Conservation (phyloP, 2,113 vertebrate species). For the Mugil cephalus region DNA sequence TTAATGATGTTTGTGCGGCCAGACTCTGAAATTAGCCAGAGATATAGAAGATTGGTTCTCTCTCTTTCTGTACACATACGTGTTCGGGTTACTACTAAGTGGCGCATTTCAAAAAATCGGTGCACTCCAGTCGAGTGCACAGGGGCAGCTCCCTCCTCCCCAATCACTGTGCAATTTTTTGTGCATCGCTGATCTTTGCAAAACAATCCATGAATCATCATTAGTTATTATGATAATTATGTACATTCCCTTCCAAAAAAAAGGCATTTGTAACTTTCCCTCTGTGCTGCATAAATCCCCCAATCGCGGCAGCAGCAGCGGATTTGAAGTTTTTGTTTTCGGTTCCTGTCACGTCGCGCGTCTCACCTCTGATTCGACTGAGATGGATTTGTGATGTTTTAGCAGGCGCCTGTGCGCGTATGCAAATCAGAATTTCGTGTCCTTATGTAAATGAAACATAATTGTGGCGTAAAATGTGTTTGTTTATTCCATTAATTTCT, state of each 20-base stretch:
- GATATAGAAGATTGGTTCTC: conserved; percentile 55
- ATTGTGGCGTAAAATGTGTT: conserved; percentile 7
- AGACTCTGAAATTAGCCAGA: conserved; percentile 69
- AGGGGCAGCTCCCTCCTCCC: conserved; percentile 37
- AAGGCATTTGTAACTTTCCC: conserved; percentile 8
- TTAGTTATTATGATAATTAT: conserved; percentile 78
- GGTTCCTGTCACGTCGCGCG: not conserved
- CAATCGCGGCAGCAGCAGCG: not conserved
- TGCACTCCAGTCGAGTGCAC: conserved; percentile 56
- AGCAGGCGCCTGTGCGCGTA: conserved; percentile 23
- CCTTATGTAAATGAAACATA: conserved; percentile 35
- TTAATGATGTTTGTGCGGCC: conserved; percentile 80
- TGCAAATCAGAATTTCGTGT: conserved; percentile 38
- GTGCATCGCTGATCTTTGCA: conserved; percentile 67
- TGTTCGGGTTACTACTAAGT: conserved; percentile 41
- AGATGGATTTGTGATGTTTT: not conserved
- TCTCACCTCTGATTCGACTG: not conserved
- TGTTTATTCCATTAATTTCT: conserved; percentile 9
- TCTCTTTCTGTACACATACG: conserved; percentile 9
- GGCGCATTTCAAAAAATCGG: conserved; percentile 38
- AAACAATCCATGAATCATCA: conserved; percentile 81
- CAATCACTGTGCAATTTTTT: conserved; percentile 56
- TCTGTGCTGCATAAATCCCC: conserved; percentile 13
- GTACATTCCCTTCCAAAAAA: conserved; percentile 29
- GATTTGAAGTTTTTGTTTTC: conserved; percentile 31